phyloP scores from a whole-genome alignment of 2,797 vertebrate genomes.

The Hydrolagus colliei region DNA sequence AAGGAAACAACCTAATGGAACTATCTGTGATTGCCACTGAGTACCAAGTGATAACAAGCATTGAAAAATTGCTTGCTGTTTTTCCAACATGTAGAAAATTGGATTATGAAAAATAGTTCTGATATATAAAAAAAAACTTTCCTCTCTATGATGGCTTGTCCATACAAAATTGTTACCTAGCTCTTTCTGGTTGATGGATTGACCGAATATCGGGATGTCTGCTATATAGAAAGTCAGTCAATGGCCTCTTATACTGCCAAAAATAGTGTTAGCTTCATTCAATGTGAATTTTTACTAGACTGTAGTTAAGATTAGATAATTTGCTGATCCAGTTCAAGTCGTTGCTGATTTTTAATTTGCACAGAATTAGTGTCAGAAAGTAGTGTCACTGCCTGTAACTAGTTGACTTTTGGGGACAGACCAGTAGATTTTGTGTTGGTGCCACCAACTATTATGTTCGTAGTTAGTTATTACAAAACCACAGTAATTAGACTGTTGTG shows the following conservation, averaged over 20 bases:
- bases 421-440: slow-evolving; percentile 75
- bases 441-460: slow-evolving; percentile 98
- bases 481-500: slow-evolving; percentile 90
- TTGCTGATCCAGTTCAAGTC: slow-evolving; percentile 98
- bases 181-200: slow-evolving; percentile 79
- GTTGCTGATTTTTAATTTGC: slow-evolving; percentile 99
- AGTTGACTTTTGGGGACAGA: slow-evolving; percentile 81
- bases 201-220: slow-evolving; percentile 76
- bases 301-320: slow-evolving; percentile 96
- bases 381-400: slow-evolving; percentile 98
- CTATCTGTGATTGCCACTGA: slow-evolving; percentile 86
- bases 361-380: slow-evolving; percentile 96
- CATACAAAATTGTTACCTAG: slow-evolving; percentile 70
- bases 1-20: slow-evolving; percentile 89
- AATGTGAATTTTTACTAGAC: slow-evolving; percentile 95
- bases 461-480: slow-evolving; percentile 76
- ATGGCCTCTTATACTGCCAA: slow-evolving; percentile 98
- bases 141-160: slow-evolving; percentile 81
- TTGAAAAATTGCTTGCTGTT: slow-evolving; percentile 73
- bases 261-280: slow-evolving; percentile 92
- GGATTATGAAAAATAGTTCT: slow-evolving; percentile 58
- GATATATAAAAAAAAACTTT: slow-evolving; percentile 58
- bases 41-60: slow-evolving; percentile 80
- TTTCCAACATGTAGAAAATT: slow-evolving; percentile 52
- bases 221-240: slow-evolving; percentile 90